Conservation (phyloP, 2,113 vertebrate species). For the Ovis canadensis region DNA sequence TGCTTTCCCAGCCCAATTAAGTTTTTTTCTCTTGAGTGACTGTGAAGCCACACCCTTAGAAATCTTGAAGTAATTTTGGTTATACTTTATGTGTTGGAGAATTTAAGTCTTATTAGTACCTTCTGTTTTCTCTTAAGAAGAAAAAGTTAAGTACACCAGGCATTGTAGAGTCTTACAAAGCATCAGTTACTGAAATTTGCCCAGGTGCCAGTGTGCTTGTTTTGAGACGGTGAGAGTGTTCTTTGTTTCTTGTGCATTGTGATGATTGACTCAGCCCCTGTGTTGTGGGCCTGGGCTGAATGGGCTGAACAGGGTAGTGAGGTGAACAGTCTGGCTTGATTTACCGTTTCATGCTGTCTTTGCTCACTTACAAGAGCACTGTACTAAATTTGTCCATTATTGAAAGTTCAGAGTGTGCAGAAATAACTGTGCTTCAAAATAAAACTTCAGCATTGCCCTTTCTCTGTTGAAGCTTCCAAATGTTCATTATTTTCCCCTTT, state of each 20-base stretch:
- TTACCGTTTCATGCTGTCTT: not conserved
- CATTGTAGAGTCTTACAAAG: not conserved
- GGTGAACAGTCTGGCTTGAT: not conserved
- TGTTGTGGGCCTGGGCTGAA: not conserved
- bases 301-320: not conserved
- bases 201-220: not conserved
- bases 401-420: slow-evolving; percentile 29
- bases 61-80: slow-evolving; percentile 7
- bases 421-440: slow-evolving; percentile 26
- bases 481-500: slow-evolving; percentile 46
- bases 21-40: not conserved
- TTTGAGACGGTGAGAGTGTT: not conserved
- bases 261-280: not conserved
- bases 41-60: not conserved
- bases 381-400: slow-evolving; percentile 3
- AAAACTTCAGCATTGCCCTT: slow-evolving; percentile 26
- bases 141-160: not conserved
- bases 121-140: not conserved
- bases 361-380: not conserved
- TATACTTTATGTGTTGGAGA: not conserved
- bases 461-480: not conserved
- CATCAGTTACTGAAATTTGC: not conserved
- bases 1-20: not conserved
- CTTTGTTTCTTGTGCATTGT: not conserved
- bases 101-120: not conserved